Evolutionary conservation across 2,797 vertebrate genomes (phyloP).

Genomic region (Coregonus sp.): DNA sequence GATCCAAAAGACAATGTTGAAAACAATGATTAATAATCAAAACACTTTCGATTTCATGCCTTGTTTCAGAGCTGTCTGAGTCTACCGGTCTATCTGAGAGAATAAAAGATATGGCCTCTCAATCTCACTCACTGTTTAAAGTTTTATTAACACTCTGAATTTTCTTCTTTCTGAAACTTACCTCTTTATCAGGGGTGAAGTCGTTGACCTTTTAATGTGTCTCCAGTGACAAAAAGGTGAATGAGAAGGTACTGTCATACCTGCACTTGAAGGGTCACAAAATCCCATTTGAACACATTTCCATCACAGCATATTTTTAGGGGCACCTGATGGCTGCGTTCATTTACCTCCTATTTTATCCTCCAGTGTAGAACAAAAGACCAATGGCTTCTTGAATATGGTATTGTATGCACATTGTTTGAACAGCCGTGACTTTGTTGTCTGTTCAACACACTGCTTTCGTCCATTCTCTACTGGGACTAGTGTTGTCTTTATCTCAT

Average conservation of each 20-base stretch:
- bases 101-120: neutral
- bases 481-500: neutral
- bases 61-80: neutral
- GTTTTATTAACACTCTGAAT: neutral
- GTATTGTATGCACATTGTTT: neutral
- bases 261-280: neutral
- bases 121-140: neutral
- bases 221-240: neutral
- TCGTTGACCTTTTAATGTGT: neutral
- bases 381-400: neutral
- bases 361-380: neutral
- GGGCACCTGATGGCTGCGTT: neutral
- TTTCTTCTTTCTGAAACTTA: neutral
- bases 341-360: neutral
- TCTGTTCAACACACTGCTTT: neutral
- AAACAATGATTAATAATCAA: neutral
- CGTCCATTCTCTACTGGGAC: neutral
- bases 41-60: neutral
- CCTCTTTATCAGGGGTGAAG: neutral
- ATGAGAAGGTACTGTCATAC: neutral
- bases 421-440: neutral
- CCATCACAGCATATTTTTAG: neutral
- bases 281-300: neutral
- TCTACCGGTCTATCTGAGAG: neutral
- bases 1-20: neutral